Evolutionary conservation across 1,140 invertebrate genomes (phyloP).

Genomic region (Centruroides sculpturatus): DNA sequence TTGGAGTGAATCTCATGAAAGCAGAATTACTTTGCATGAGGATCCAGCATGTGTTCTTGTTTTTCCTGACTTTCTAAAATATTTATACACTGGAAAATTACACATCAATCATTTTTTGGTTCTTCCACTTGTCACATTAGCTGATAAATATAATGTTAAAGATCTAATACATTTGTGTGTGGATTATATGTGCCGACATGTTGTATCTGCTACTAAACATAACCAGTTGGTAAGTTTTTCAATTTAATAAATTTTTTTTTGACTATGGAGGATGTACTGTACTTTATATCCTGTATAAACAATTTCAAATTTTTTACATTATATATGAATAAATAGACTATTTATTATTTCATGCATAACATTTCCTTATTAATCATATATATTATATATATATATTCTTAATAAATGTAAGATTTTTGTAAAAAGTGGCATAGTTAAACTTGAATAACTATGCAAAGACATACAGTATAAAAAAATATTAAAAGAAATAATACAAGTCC

Average conservation of each 20-base stretch:
- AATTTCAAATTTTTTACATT: no score
- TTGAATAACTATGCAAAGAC: no score
- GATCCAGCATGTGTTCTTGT: slow-evolving; percentile 64
- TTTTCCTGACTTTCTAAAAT: slow-evolving; percentile 78
- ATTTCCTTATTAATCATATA: no score
- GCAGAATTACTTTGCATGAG: slow-evolving; percentile 65
- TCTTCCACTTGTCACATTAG: slow-evolving; percentile 67
- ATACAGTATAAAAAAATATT: no score
- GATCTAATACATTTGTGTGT: slow-evolving; percentile 69
- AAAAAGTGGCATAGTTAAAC: no score
- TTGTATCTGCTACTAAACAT: slow-evolving; percentile 61
- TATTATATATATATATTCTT: no score
- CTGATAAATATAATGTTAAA: slow-evolving; percentile 89
- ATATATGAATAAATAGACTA: no score
- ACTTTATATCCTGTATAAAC: no score
- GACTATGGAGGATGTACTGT: no score
- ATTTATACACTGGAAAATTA: slow-evolving; percentile 85
- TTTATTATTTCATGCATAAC: no score
- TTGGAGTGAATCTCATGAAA: slow-evolving; percentile 80
- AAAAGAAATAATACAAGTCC: no score
- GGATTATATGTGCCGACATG: slow-evolving; percentile 73
- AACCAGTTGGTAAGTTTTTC: slow-evolving; percentile 47
- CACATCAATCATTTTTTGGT: slow-evolving; percentile 65
- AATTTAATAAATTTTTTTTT: not conserved
- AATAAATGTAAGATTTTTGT: no score